A percentile compares a stretch with the other conserved stretches of the same genome.
These are phyloP conservation scores for Chloroceryle amazona DNA, from an alignment of 2,797 vertebrate species.

Conservation along the genomic window DNA sequence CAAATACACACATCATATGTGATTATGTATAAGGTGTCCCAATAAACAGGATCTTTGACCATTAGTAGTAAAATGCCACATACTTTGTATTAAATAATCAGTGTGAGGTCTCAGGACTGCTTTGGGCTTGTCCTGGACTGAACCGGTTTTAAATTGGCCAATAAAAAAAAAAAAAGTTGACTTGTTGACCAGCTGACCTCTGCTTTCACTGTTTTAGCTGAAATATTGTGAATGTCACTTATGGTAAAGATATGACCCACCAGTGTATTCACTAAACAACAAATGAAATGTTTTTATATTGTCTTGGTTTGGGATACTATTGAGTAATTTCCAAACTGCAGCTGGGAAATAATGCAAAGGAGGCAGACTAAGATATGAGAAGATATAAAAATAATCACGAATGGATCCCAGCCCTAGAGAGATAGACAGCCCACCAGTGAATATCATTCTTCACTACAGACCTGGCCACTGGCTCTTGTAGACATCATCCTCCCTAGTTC, in stretches of 20 bases:
- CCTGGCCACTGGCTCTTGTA: neutral
- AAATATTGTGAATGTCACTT: neutral
- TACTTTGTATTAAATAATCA: neutral
- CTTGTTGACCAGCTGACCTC: neutral
- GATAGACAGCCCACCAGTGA: neutral
- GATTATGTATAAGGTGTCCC: neutral
- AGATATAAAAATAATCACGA: neutral
- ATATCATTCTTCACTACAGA: neutral
- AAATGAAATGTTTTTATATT: neutral
- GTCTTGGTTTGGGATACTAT: accelerated
- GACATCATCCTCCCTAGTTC: accelerated
- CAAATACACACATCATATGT: neutral
- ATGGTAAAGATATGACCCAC: neutral
- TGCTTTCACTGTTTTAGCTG: neutral
- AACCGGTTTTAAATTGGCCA: neutral
- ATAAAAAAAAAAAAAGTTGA: neutral
- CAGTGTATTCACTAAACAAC: neutral
- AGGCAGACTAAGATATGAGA: neutral
- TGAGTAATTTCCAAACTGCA: neutral
- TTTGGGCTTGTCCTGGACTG: neutral
- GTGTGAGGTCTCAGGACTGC: neutral
- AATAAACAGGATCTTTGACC: neutral
- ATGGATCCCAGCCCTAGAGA: neutral
- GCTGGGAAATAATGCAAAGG: neutral
- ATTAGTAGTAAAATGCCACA: neutral